Conservation (phyloP, 2,888 invertebrate species). For the Mesoligia furuncula region DNA sequence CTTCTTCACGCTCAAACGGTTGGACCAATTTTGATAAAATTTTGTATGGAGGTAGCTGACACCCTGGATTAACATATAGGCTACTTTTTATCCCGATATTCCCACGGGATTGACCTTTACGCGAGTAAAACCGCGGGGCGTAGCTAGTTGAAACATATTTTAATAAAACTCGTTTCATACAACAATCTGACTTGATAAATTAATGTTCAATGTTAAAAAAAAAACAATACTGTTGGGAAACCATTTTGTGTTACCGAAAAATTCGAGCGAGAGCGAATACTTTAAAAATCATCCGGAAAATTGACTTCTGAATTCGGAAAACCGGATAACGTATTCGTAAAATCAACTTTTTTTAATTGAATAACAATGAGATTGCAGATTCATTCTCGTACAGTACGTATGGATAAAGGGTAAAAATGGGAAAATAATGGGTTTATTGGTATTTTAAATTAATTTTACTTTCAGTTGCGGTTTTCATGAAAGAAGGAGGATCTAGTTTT, state of each 20-base stretch:
- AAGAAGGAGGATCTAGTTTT: not conserved
- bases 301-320: conserved; percentile 7
- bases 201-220: conserved; percentile 2
- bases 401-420: not conserved
- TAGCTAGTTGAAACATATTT: not conserved
- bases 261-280: not conserved
- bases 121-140: no score
- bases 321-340: conserved; percentile 1
- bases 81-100: no score
- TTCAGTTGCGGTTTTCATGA: not conserved
- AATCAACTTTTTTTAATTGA: conserved; percentile 10
- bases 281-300: conserved; percentile 29
- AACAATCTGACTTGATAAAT: not conserved
- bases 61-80: no score
- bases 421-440: not conserved
- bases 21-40: no score
- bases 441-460: not conserved
- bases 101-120: no score
- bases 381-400: not conserved
- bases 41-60: no score
- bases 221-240: not conserved
- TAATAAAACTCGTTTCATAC: not conserved
- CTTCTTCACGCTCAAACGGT: no score
- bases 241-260: not conserved
- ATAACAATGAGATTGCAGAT: conserved; percentile 7